Evolutionary conservation across 2,797 vertebrate species (phyloP).

Genomic region (Chrysocyon brachyurus): DNA sequence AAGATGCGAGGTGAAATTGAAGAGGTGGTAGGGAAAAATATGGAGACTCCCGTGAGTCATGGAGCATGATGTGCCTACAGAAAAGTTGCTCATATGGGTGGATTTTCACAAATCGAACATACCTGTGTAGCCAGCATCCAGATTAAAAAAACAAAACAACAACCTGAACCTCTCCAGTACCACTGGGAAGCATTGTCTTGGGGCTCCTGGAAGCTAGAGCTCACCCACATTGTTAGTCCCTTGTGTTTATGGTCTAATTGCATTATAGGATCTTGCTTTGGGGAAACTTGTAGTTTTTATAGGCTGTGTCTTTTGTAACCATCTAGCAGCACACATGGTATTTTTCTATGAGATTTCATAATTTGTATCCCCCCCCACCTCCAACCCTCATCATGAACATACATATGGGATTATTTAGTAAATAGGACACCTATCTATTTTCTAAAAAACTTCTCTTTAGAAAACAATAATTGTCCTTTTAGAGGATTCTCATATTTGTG

Average conservation of each 20-base stretch:
- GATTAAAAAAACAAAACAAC: not conserved
- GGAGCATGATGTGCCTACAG: not conserved
- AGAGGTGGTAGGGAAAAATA: not conserved
- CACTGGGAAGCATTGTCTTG: not conserved
- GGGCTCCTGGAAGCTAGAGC: not conserved
- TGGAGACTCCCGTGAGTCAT: not conserved
- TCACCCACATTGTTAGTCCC: too few relatives aligned
- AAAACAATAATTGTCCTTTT: not conserved
- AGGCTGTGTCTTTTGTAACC: not conserved
- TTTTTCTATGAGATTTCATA: slow-evolving; percentile 46
- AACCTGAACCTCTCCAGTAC: not conserved
- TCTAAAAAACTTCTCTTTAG: not conserved
- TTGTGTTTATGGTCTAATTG: not conserved
- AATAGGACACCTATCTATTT: not conserved
- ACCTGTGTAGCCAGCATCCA: not conserved
- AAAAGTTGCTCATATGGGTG: not conserved
- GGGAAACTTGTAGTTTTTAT: not conserved
- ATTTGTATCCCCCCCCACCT: not conserved
- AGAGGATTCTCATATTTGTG: not conserved
- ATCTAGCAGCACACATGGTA: not conserved
- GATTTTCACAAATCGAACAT: not conserved
- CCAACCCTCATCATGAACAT: not conserved
- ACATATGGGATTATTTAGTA: not conserved
- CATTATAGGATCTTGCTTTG: not conserved
- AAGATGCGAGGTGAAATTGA: not conserved